Base-by-base conservation (phyloP, 1,140 invertebrate species). In the Orussus abietinus region DNA sequence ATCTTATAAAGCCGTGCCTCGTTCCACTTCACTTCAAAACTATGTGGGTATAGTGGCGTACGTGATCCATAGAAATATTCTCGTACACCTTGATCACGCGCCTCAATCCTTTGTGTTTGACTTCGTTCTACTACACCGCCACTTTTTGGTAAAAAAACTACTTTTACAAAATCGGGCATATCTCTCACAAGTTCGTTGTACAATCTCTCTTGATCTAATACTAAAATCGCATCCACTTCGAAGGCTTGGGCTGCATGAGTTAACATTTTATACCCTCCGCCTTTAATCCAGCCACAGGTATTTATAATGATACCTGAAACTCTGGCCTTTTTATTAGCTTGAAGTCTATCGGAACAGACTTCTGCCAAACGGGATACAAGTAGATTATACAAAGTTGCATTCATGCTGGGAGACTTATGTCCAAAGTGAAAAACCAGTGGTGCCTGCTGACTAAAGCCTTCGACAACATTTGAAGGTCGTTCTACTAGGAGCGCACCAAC, bases 271-370 rank as follows among this genome's bases (percentile, higher is more conserved):
- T 93, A 95, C 0, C 92, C 93, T 5, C 83, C 85, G 1, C 82
- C 88, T 74, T 95, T 93, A 0, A 98, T 84, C 94, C 94, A 99
- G 1, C 96, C 96, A 61, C 93, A 96, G 1, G 96, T 99, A 64
- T 99, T 99, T 35, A 99, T 95, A 21, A 99, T 85, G 1, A 92
- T 87, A n/a, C 96, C 96, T 18, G 93, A 96, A 28, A 78, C 77
- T 63, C 86, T 85, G 0, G 86, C 88, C 76, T 90, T 91, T 59
- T 86, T 88, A 64, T 92, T 94, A 29, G 81, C 81, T 61, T 90
- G 85, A 65, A 93, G 80, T 59, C 90, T 79, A 49, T 93, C 83
- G 15, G 86, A 80, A 32, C 96, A 86, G 9, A 90, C 85, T 56
- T 90, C 85, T 0, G 95, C 92, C 49, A 99, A 74, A 49, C 87